These are phyloP conservation scores for Terrapene triunguis DNA, from an alignment of 2,113 vertebrate genomes.

Conservation along the genomic window DNA sequence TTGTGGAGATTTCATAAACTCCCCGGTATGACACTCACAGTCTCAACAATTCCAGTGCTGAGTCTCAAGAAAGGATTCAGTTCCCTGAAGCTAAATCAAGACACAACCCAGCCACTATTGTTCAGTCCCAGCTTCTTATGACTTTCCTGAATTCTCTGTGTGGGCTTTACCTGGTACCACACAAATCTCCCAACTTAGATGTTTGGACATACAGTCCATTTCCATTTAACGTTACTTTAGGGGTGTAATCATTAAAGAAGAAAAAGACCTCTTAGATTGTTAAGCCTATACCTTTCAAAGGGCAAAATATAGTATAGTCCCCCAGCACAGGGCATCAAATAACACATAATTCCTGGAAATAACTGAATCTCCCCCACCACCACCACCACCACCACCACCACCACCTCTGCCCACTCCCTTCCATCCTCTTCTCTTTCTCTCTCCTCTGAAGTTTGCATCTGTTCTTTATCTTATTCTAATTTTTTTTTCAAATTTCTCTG, in stretches of 20 bases:
- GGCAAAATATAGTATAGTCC: not conserved
- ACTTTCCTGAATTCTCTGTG: not conserved
- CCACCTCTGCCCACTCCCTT: not conserved
- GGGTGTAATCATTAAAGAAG: not conserved
- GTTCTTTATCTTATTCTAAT: not conserved
- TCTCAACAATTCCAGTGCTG: not conserved
- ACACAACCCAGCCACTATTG: not conserved
- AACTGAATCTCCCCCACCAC: not conserved
- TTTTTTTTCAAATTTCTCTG: not conserved
- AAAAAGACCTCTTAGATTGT: not conserved
- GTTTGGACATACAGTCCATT: fast-evolving
- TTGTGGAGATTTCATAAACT: not conserved
- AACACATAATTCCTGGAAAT: not conserved
- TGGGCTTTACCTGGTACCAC: fast-evolving
- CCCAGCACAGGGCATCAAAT: not conserved
- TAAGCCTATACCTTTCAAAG: not conserved
- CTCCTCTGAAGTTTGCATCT: not conserved
- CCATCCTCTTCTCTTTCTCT: not conserved
- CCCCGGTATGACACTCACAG: not conserved
- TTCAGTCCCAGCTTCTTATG: not conserved
- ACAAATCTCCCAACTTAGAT: not conserved
- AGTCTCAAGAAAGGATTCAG: fast-evolving
- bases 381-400: no score
- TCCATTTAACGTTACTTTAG: not conserved
- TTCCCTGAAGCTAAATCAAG: not conserved